Evolutionary conservation across 2,113 vertebrate genomes (phyloP).

Genomic region (Coregonus clupeaformis): DNA sequence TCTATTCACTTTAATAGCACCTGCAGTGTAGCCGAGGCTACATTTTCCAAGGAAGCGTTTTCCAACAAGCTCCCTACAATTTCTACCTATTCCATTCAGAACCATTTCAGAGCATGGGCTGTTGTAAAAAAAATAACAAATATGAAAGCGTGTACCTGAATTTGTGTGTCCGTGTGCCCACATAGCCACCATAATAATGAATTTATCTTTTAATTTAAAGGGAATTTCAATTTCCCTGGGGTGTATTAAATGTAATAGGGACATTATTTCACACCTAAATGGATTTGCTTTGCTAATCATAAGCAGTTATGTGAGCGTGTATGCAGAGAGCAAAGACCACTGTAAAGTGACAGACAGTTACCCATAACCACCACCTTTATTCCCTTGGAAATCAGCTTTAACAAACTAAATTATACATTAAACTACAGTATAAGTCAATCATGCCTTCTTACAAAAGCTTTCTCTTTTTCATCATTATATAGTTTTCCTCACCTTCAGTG

Average conservation of each 20-base stretch:
- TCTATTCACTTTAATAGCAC: accelerated
- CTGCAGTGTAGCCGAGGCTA: background rate
- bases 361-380: conserved; percentile 52
- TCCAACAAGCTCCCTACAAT: background rate
- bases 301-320: conserved; percentile 50
- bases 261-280: conserved; percentile 48
- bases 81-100: conserved; percentile 49
- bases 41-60: background rate
- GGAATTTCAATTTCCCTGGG: conserved; percentile 66
- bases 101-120: conserved; percentile 35
- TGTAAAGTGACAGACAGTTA: conserved; percentile 40
- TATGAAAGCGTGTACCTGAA: conserved; percentile 7
- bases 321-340: conserved; percentile 31
- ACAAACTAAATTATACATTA: conserved; percentile 43
- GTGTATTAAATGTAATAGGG: conserved; percentile 67
- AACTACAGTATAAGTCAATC: conserved; percentile 13
- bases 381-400: conserved; percentile 55
- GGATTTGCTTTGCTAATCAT: conserved; percentile 40
- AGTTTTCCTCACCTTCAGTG: background rate
- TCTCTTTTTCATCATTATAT: background rate
- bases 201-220: conserved; percentile 67
- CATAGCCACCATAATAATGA: conserved; percentile 52
- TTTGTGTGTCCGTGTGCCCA: background rate
- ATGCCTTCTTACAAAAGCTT: conserved; percentile 18
- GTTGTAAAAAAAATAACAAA: conserved; percentile 29